Percentiles rank a stretch among this genome's conserved stretches.
Evolutionary conservation across 2,113 vertebrate species (phyloP).

Genomic region (Galeopterus variegatus): DNA sequence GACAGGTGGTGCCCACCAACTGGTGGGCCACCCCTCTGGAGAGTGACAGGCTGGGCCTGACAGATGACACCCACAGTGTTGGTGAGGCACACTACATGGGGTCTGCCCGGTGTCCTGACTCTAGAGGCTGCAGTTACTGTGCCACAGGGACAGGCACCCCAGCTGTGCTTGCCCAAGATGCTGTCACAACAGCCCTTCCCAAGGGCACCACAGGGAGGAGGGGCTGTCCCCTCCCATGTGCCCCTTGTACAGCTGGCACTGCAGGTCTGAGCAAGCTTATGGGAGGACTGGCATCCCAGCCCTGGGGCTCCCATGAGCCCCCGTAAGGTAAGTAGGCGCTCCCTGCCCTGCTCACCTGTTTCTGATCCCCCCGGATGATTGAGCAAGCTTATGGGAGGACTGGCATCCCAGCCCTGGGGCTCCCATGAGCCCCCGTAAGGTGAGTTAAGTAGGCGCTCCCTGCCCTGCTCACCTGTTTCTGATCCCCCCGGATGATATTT

Average conservation of each 20-base stretch:
- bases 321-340: too few relatives aligned
- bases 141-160: background rate
- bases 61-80: too few relatives aligned
- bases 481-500: too few relatives aligned
- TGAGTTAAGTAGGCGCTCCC: too few relatives aligned
- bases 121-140: background rate
- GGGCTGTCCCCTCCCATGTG: background rate
- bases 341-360: background rate
- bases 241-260: too few relatives aligned
- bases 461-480: background rate
- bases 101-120: background rate
- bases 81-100: too few relatives aligned
- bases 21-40: background rate
- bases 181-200: background rate
- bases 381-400: background rate
- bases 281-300: background rate
- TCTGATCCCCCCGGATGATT: too few relatives aligned
- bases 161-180: background rate
- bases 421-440: too few relatives aligned
- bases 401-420: background rate
- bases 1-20: background rate
- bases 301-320: background rate
- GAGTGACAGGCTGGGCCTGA: background rate
- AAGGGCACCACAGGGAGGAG: fast-evolving
- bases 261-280: background rate